Evolutionary conservation across 2,113 vertebrate genomes (phyloP).

Genomic region (Callopanchax toddi): DNA sequence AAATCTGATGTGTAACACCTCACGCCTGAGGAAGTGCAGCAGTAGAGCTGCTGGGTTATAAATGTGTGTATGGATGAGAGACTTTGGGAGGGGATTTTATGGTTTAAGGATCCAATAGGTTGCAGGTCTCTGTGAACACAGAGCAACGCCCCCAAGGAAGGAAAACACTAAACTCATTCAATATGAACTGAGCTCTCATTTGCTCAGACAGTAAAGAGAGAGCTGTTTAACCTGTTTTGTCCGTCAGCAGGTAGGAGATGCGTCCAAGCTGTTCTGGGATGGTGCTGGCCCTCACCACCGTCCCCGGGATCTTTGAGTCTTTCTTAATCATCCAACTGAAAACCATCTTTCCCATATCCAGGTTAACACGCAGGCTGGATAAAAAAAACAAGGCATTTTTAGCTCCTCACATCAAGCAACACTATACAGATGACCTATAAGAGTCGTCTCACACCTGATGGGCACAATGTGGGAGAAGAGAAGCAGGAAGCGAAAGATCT

Average conservation of each 20-base stretch:
- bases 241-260: conserved; percentile 96
- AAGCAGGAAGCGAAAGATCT: conserved; percentile 95
- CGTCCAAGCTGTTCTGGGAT: conserved; percentile 96
- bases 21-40: conserved; percentile 50
- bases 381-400: not conserved
- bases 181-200: conserved; percentile 13
- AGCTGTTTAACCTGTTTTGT: conserved; percentile 89
- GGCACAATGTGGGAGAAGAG: conserved; percentile 97
- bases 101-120: conserved; percentile 74
- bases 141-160: conserved; percentile 31
- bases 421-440: not conserved
- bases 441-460: conserved; percentile 85
- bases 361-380: conserved; percentile 91
- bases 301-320: conserved; percentile 95
- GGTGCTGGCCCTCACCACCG: conserved; percentile 94
- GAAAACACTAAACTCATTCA: conserved; percentile 43
- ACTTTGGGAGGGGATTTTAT: conserved; percentile 54
- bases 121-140: conserved; percentile 52
- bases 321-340: conserved; percentile 98
- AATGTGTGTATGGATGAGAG: conserved; percentile 56
- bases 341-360: conserved; percentile 99
- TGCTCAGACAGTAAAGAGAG: not conserved
- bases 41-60: conserved; percentile 44
- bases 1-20: conserved; percentile 69
- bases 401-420: not conserved